A percentile compares a stretch with the other conserved stretches of the same genome.
Conservation (phyloP, 2,888 invertebrate genomes). For the Venusia cambrica region DNA sequence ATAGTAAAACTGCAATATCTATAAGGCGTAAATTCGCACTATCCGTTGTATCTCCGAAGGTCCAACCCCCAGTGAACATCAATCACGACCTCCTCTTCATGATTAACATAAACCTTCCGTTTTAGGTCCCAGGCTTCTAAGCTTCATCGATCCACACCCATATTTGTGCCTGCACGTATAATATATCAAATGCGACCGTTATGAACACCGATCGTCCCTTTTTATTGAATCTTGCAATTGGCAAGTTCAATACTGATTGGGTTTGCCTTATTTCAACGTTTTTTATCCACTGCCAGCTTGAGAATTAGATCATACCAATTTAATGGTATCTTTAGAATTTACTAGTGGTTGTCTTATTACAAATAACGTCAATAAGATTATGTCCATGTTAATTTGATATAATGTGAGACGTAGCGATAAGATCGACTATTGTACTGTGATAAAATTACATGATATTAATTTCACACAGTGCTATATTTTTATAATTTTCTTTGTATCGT, state of each 20-base stretch:
- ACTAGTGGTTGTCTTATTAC: too few species aligned
- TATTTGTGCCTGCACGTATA: constrained; percentile 60
- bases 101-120: constrained; percentile 80
- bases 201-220: constrained; percentile 53
- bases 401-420: too few species aligned
- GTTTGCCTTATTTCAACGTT: constrained; percentile 49
- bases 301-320: constrained; percentile 17
- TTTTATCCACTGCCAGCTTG: constrained; percentile 31
- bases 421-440: too few species aligned
- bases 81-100: constrained; percentile 69
- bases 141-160: constrained; percentile 71
- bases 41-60: constrained; percentile 27
- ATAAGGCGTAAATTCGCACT: constrained; percentile 9
- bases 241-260: constrained; percentile 60
- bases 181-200: constrained; percentile 53
- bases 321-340: too few species aligned
- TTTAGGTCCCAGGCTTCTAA: constrained; percentile 70
- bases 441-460: too few species aligned
- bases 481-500: too few species aligned
- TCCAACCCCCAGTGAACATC: constrained; percentile 59
- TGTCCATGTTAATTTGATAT: too few species aligned
- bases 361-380: too few species aligned
- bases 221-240: constrained; percentile 72
- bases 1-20: constrained; percentile 9
- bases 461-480: too few species aligned